Evolutionary conservation across 2,113 vertebrate species (phyloP).

Genomic region (Pao palembangensis): DNA sequence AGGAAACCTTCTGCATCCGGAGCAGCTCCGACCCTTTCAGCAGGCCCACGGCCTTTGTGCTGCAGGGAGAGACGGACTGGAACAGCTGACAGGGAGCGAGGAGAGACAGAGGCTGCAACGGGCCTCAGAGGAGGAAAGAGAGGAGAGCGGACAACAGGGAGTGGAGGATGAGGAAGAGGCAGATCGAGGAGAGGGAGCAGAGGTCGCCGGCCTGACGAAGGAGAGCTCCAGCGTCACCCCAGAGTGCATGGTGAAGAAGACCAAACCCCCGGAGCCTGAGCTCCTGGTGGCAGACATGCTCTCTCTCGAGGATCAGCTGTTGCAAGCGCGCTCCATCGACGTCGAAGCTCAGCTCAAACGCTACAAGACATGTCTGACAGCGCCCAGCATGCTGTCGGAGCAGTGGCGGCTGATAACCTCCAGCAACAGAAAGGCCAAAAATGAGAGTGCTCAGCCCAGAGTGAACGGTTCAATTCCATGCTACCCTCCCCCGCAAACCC

Average conservation of each 20-base stretch:
- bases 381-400: slow-evolving; percentile 76
- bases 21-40: slow-evolving; percentile 81
- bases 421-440: slow-evolving; percentile 61
- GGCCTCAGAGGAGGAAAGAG: slow-evolving; percentile 65
- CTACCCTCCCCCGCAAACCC: slow-evolving; percentile 81
- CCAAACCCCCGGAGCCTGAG: slow-evolving; percentile 77
- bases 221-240: slow-evolving; percentile 15
- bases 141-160: slow-evolving; percentile 57
- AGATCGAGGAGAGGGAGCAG: slow-evolving; percentile 42
- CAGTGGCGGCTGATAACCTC: slow-evolving; percentile 83
- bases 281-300: slow-evolving; percentile 81
- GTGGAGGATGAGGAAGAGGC: slow-evolving; percentile 53
- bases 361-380: slow-evolving; percentile 75
- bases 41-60: slow-evolving; percentile 44
- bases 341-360: slow-evolving; percentile 81
- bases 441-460: slow-evolving; percentile 65
- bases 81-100: slow-evolving; percentile 39
- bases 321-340: slow-evolving; percentile 72
- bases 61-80: slow-evolving; percentile 52
- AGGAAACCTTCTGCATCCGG: slow-evolving; percentile 79
- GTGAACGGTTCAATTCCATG: slow-evolving; percentile 78
- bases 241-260: slow-evolving; percentile 61
- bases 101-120: slow-evolving; percentile 52
- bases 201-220: slow-evolving; percentile 36
- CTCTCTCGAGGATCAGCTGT: slow-evolving; percentile 78